phyloP scores from a whole-genome alignment of 92 coral and sea anemone species.

The Bergia sp. region DNA sequence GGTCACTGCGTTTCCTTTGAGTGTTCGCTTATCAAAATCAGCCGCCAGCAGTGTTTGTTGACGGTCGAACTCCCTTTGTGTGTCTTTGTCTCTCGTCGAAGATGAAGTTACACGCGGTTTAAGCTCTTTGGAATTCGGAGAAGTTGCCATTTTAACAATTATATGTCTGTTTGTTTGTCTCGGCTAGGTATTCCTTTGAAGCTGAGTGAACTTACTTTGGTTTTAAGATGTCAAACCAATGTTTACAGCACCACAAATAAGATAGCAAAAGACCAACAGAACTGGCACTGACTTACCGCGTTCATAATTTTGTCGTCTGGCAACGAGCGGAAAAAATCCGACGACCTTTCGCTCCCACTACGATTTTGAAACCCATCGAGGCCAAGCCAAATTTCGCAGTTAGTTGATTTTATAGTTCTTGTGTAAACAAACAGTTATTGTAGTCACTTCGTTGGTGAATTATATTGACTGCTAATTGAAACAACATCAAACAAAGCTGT shows the following conservation, averaged over 20 bases:
- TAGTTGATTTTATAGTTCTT: not conserved
- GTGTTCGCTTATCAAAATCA: slow-evolving; percentile 70
- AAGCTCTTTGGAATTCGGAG: not conserved
- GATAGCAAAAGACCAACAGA: not conserved
- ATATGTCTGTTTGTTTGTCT: not conserved
- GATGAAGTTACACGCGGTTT: slow-evolving; percentile 8
- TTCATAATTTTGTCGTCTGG: slow-evolving; percentile 11
- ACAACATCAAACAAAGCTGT: not conserved
- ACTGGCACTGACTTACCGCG: slow-evolving; percentile 1
- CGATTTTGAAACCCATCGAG: not conserved
- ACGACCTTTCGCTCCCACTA: not conserved
- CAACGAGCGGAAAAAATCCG: not conserved
- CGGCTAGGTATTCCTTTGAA: not conserved
- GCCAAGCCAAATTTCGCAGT: not conserved
- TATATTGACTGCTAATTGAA: slow-evolving; percentile 7
- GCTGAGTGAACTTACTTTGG: not conserved
- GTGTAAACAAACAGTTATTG: slow-evolving; percentile 21
- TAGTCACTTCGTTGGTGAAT: slow-evolving; percentile 7
- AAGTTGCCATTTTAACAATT: slow-evolving; percentile 20
- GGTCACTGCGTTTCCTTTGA: slow-evolving; percentile 76
- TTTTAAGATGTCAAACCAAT: not conserved
- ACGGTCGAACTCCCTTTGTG: slow-evolving; percentile 72
- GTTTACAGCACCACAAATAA: too few species aligned
- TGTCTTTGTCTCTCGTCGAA: slow-evolving; percentile 43
- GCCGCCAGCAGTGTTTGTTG: slow-evolving; percentile 75